Evolutionary conservation across 2,113 vertebrate genomes (phyloP).

Genomic region (Rhodinocichla rosea): DNA sequence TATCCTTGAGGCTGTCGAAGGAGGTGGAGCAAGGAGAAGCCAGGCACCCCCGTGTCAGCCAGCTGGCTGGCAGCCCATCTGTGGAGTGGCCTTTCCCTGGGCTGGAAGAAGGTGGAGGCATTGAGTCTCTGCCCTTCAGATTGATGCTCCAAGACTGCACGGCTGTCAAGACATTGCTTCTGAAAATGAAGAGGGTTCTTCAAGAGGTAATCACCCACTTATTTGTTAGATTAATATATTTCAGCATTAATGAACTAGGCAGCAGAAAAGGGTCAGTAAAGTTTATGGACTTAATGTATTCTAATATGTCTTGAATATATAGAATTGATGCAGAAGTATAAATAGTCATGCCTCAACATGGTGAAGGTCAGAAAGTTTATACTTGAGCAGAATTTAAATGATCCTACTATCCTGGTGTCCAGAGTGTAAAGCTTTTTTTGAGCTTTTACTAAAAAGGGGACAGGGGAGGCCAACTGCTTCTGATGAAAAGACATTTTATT

Average conservation of each 20-base stretch:
- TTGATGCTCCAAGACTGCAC: slow-evolving; percentile 97
- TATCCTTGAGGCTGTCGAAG: slow-evolving; percentile 76
- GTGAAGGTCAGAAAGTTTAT: not conserved
- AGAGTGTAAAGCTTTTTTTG: not conserved
- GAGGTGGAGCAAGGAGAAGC: slow-evolving; percentile 72
- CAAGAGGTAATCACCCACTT: slow-evolving; percentile 85
- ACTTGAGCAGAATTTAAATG: not conserved
- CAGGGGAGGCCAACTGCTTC: not conserved
- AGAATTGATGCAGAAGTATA: not conserved
- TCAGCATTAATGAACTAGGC: not conserved
- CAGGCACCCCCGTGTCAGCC: slow-evolving; percentile 56
- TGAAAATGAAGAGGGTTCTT: slow-evolving; percentile 91
- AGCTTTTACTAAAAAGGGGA: not conserved
- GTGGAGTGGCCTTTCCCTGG: slow-evolving; percentile 78
- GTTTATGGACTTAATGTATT: not conserved
- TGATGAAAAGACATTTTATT: not conserved
- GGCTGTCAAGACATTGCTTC: slow-evolving; percentile 89
- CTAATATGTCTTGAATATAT: not conserved
- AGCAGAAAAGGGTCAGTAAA: slow-evolving; percentile 1
- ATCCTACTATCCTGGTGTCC: not conserved
- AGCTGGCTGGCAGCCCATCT: slow-evolving; percentile 71
- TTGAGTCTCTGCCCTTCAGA: slow-evolving; percentile 89
- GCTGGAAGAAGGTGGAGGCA: slow-evolving; percentile 81
- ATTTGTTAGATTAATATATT: not conserved
- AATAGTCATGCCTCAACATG: not conserved